phyloP scores from a whole-genome alignment of 1,140 invertebrate genomes.

The Drosophila ohnishii region DNA sequence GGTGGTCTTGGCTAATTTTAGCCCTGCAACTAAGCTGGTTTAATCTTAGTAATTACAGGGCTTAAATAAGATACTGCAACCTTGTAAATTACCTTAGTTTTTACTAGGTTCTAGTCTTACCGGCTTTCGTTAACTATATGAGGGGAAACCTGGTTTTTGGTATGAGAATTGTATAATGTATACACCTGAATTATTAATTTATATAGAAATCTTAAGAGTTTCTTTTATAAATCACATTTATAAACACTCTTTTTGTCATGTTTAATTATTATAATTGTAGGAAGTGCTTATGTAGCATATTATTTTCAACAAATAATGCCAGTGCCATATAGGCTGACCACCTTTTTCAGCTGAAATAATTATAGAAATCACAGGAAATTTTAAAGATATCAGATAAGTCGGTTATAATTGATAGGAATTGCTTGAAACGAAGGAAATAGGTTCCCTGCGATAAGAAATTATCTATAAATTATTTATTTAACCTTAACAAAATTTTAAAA shows the following conservation, averaged over 20 bases:
- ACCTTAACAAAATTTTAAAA: too few relatives aligned
- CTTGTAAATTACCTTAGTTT: not conserved
- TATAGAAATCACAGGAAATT: not conserved
- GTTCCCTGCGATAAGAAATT: slow-evolving; percentile 1
- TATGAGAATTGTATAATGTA: not conserved
- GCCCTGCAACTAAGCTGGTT: slow-evolving; percentile 6
- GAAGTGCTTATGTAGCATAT: not conserved
- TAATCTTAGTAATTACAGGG: slow-evolving; percentile 23
- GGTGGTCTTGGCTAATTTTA: not conserved
- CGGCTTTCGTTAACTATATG: not conserved
- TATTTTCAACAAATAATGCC: not conserved
- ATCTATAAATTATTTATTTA: not conserved
- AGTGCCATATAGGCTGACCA: not conserved
- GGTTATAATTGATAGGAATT: slow-evolving; percentile 1
- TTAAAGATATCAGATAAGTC: slow-evolving; percentile 5
- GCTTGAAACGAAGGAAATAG: not conserved
- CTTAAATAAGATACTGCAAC: not conserved
- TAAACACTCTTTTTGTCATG: not conserved
- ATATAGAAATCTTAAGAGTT: not conserved
- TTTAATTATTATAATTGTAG: slow-evolving; percentile 5
- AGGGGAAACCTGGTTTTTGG: not conserved
- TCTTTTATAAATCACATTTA: not conserved
- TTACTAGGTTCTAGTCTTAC: not conserved
- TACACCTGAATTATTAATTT: too few relatives aligned
- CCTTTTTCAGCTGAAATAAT: slow-evolving; percentile 3